Evolutionary conservation across 2,797 vertebrate genomes (phyloP), one percentile per base, ranked within the genome.

Genomic region (Potorous gilbertii): DNA sequence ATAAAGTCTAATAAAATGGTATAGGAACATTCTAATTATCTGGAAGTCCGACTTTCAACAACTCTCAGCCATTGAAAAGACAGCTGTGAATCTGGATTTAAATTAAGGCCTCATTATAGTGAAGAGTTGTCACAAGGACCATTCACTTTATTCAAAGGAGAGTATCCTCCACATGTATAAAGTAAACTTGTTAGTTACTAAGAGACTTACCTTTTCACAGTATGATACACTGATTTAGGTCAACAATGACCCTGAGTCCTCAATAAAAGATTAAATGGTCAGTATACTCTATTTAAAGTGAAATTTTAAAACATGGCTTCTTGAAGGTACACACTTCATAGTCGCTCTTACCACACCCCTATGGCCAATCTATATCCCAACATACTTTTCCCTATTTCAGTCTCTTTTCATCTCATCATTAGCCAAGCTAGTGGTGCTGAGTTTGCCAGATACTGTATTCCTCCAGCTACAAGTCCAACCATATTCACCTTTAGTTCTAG

Each of bases 1-100:
- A 96, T 16, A 94, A 93, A 95, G 91, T 94, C 46, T 90, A 56
- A 94, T 92, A 90, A 95, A 93, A 90, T 92, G 40, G 74, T 28
- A 66, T 55, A 66, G 1, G 87, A 66, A 92, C 55, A 95, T 57
- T 95, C 91, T n/a, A 46, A 21, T 92, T 89, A 59, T 14, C 0
- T 40, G 6, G 81, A 94, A 46, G 50, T 56, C 74, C 95, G 93
- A 93, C 92, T 96, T 91, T 52, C 50, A 31, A 91, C 46, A 56
- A 29, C 28, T 50, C 56, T 96, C 18, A 87, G 1, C 74, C 24
- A 55, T 62, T 87, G 29, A 56, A 92, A 95, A 90, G 91, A 94
- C 4, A 94, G 74, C 14, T 91, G 6, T 34, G 54, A 81, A 28
- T 74, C 14, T 14, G 87, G 24, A 5, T 50, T 40, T 93, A 16